These are phyloP conservation scores for Coregonus clupeaformis DNA, from an alignment of 2,113 vertebrate species.

Conservation along the genomic window DNA sequence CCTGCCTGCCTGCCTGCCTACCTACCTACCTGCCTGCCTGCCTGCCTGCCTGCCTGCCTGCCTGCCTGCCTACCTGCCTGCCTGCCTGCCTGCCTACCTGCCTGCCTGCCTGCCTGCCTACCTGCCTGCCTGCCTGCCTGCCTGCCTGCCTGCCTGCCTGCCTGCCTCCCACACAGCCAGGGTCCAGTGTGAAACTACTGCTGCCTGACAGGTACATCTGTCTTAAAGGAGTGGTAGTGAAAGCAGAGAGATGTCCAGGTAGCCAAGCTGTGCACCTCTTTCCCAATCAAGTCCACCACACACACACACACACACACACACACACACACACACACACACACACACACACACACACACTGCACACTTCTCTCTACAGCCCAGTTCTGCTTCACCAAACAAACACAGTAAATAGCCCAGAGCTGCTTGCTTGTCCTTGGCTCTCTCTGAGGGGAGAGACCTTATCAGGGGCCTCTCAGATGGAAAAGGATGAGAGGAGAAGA, in stretches of 20 bases:
- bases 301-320: slow-evolving; percentile 2
- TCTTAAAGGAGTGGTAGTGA: neutral
- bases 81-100: slow-evolving; percentile 4
- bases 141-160: neutral
- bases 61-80: neutral
- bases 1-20: neutral
- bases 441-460: slow-evolving; percentile 59
- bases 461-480: slow-evolving; percentile 65
- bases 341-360: neutral
- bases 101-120: slow-evolving; percentile 32
- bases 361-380: neutral
- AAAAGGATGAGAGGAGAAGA: slow-evolving; percentile 59
- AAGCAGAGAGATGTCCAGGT: neutral
- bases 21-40: neutral
- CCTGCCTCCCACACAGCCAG: neutral
- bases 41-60: slow-evolving; percentile 33
- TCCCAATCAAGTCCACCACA: neutral
- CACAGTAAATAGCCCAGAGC: slow-evolving; percentile 41
- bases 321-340: neutral
- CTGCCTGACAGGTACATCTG: neutral
- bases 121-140: neutral
- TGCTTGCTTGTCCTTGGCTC: slow-evolving; percentile 57
- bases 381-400: neutral
- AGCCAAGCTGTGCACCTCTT: neutral
- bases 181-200: neutral